phyloP scores from a whole-genome alignment of 2,113 vertebrate genomes.

The Phrynosoma blainvillii region DNA sequence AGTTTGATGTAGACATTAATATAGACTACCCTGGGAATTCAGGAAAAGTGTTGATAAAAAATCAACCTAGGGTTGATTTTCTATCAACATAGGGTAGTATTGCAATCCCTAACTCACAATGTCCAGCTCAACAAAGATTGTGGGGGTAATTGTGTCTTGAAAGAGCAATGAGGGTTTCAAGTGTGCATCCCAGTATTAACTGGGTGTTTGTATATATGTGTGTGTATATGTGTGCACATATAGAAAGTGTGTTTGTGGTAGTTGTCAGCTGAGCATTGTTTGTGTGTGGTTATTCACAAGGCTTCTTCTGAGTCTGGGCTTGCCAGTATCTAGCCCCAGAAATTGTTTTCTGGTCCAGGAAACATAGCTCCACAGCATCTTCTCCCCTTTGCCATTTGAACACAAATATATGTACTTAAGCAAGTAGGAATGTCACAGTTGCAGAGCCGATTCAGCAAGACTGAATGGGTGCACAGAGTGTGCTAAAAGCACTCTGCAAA shows the following conservation, averaged over 20 bases:
- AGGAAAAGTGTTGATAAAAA: background rate
- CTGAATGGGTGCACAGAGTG: background rate
- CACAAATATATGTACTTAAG: background rate
- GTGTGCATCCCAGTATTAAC: background rate
- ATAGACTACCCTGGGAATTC: background rate
- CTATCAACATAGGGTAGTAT: background rate
- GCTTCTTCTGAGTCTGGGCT: background rate
- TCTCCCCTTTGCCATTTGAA: background rate
- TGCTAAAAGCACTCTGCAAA: background rate
- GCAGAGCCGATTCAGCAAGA: background rate
- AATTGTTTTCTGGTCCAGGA: background rate
- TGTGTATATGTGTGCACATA: background rate
- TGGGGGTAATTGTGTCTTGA: background rate
- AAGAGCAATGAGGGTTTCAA: background rate
- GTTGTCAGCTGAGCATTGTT: background rate
- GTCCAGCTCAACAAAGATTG: conserved; percentile 18
- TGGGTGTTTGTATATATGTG: background rate
- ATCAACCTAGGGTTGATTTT: background rate
- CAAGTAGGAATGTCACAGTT: background rate
- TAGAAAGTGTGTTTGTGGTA: background rate
- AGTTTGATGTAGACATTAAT: background rate
- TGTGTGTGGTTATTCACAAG: background rate
- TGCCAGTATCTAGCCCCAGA: background rate
- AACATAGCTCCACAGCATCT: background rate
- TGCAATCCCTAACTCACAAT: background rate